A percentile compares a stretch with the other conserved stretches of the same genome.
These are phyloP conservation scores for Coreoperca whiteheadi DNA, from an alignment of 2,113 vertebrate species.

Conservation along the genomic window DNA sequence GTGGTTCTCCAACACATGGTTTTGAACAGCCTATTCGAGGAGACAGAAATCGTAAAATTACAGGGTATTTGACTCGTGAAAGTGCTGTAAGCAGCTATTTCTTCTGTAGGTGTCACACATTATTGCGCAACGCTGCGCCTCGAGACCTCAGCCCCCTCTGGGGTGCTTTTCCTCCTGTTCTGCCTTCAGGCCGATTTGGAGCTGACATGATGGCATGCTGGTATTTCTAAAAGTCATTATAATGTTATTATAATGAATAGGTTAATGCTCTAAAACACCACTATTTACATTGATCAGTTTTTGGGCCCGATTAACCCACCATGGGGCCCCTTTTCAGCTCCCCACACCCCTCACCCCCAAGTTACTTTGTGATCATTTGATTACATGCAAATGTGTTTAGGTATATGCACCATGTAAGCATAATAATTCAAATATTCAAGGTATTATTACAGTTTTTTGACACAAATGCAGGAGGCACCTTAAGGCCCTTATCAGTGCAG, in stretches of 20 bases:
- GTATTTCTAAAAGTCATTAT: neutral
- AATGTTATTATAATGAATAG: too few relatives aligned
- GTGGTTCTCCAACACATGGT: neutral
- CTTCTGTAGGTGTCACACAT: conserved; percentile 28
- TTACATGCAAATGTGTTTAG: neutral
- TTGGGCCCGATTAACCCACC: neutral
- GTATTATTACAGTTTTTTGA: neutral
- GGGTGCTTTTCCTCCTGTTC: neutral
- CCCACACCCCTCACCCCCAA: neutral
- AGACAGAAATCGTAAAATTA: neutral
- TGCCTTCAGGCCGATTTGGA: neutral
- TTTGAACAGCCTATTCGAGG: neutral
- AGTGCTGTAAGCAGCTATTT: neutral
- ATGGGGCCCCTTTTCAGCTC: neutral
- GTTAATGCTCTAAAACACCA: too few relatives aligned
- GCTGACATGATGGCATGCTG: neutral
- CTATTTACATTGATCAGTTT: too few relatives aligned
- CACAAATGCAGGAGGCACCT: neutral
- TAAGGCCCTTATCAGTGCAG: too few relatives aligned
- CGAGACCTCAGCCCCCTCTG: too few relatives aligned
- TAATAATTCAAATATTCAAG: neutral
- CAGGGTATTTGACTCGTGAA: neutral
- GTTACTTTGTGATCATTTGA: neutral
- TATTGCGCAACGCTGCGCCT: conserved; percentile 7
- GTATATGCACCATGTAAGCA: neutral